phyloP scores from a whole-genome alignment of 2,888 invertebrate species.

The Chaitophorus viminalis region DNA sequence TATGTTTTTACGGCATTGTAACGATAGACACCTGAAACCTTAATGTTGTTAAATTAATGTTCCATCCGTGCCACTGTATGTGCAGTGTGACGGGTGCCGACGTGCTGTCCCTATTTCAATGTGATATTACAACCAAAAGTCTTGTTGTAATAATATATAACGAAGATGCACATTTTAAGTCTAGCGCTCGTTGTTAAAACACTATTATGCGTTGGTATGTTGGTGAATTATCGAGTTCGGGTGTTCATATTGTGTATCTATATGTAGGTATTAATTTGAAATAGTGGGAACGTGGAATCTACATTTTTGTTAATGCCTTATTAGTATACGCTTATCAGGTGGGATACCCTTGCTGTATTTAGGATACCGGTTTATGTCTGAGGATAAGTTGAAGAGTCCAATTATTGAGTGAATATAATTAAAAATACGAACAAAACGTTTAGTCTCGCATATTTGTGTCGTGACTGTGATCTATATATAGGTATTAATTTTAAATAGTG shows the following conservation, averaged over 20 bases:
- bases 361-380: neutral
- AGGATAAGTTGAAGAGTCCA: neutral
- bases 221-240: neutral
- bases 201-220: neutral
- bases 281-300: neutral
- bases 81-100: no score
- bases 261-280: neutral
- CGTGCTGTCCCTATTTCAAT: neutral
- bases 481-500: neutral
- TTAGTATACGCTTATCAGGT: neutral
- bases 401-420: neutral
- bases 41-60: constrained; percentile 11
- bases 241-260: neutral
- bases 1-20: neutral
- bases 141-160: neutral
- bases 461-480: neutral
- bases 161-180: neutral
- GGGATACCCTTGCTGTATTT: neutral
- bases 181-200: neutral
- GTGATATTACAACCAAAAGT: neutral
- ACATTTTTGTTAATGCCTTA: neutral
- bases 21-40: neutral
- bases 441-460: neutral
- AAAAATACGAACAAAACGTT: neutral
- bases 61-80: no score